A percentile compares a stretch with the other conserved stretches of the same genome.
Evolutionary conservation across 2,888 invertebrate species (phyloP).

Genomic region (Melikaiella ostensackeni): DNA sequence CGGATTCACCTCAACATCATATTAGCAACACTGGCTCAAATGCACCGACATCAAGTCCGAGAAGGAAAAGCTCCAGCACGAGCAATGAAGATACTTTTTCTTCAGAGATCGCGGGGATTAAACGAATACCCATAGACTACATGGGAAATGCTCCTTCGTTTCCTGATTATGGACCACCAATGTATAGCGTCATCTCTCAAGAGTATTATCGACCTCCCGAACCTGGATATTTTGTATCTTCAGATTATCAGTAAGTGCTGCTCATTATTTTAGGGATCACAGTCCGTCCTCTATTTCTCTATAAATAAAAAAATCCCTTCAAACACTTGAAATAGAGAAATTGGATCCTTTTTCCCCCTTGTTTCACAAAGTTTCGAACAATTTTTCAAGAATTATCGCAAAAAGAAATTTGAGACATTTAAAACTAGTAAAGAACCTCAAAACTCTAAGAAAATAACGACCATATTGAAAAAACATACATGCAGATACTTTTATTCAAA

Average conservation of each 20-base stretch:
- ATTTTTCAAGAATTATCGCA: too few relatives aligned
- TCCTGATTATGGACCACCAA: conserved; percentile 71
- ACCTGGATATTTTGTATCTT: conserved; percentile 66
- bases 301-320: too few relatives aligned
- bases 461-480: too few relatives aligned
- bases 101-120: conserved; percentile 66
- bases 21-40: conserved; percentile 79
- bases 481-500: too few relatives aligned
- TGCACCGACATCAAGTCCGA: conserved; percentile 83
- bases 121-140: conserved; percentile 72
- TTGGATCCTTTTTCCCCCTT: too few relatives aligned
- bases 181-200: conserved; percentile 67
- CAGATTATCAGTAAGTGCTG: conserved; percentile 69
- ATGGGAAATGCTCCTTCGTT: conserved; percentile 67
- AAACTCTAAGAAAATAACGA: too few relatives aligned
- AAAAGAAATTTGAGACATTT: too few relatives aligned
- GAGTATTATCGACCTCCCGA: conserved; percentile 70
- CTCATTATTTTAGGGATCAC: background rate
- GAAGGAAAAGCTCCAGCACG: conserved; percentile 85
- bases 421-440: too few relatives aligned
- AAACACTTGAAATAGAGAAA: too few relatives aligned
- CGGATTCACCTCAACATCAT: conserved; percentile 87
- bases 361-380: too few relatives aligned
- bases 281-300: too few relatives aligned
- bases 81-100: conserved; percentile 83